Conservation (phyloP, 2,797 vertebrate species). For the Notolepis coatsorum region DNA sequence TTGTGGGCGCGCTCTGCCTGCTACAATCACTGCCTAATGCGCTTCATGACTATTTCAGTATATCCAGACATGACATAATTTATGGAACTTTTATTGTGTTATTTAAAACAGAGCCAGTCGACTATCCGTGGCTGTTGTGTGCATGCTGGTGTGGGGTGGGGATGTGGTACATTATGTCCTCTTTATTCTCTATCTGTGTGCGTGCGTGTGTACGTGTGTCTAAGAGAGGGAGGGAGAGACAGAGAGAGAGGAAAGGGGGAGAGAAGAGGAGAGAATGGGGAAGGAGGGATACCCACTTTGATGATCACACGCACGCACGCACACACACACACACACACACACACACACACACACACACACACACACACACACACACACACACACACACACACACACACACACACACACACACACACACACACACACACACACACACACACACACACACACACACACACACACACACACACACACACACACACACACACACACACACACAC, state of each 20-base stretch:
- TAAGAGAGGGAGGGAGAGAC: background rate
- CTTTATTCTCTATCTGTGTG: background rate
- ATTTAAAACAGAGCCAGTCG: background rate
- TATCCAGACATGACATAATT: background rate
- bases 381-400: conserved; percentile 3
- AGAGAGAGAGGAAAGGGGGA: background rate
- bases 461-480: conserved; percentile 4
- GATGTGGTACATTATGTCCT: too few relatives aligned
- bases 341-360: conserved; percentile 11
- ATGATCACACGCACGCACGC: background rate
- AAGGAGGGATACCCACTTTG: background rate
- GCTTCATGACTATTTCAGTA: conserved; percentile 6
- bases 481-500: background rate
- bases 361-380: conserved; percentile 10
- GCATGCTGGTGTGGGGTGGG: background rate
- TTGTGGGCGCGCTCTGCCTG: background rate
- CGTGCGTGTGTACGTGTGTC: background rate
- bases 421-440: conserved; percentile 1
- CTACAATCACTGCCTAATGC: background rate
- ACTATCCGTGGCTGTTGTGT: background rate
- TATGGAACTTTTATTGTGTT: background rate
- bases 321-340: conserved; percentile 10
- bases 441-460: conserved; percentile 5
- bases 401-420: too few relatives aligned
- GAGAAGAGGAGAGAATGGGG: background rate